Base-by-base conservation (phyloP, 1,140 invertebrate species). In the Hydropsyche tenuis region DNA sequence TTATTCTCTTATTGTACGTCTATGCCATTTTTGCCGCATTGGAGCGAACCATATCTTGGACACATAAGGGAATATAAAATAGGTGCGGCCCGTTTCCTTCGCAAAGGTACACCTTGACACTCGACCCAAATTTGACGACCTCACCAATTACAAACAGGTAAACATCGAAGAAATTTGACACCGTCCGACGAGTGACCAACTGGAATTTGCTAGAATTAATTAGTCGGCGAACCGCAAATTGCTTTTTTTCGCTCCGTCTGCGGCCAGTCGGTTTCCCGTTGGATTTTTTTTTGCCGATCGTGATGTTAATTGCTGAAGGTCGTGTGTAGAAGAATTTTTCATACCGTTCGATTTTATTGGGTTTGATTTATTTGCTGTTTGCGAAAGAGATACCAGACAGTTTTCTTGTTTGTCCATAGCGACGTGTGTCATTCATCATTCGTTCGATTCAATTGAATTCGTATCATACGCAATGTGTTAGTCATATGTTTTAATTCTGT, bases 11-110 rank as follows among this genome's bases (percentile, higher is more conserved):
- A 37, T 37, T 37, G 30, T 37, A 37, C 9, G 30, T 37, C 30
- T 3, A 37, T 37, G 30, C 3, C 30, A 37, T 43, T 66, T 66
- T 66, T 69, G 66, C 45, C 66, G 66, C 66, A 69, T 51, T 53
- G 66, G 66, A 69, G 12, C 27, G 45, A 16, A 30, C 66, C 66
- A 69, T 51, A 65, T 37, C 22, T 53, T 69, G n/a, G 20, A 42
- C 66, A 69, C 66, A 30, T 12, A 11, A 48, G 64, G 64, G 20
- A 46, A 22, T 3, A 37, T 37, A 37, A 37, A 46, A 69, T n/a
- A 48, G 68, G 68, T 37, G 68, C 22, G 68, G 48, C 48, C 25
- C 11, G 22, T 27, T 70, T 70, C 68, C 68, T 70, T 37, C 16
- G 51, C 23, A 9, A 25, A 23, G 22, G 12, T 23, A 9, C 14